Evolutionary conservation across 2,888 invertebrate species (phyloP).

Genomic region (Lysandra bellargus): DNA sequence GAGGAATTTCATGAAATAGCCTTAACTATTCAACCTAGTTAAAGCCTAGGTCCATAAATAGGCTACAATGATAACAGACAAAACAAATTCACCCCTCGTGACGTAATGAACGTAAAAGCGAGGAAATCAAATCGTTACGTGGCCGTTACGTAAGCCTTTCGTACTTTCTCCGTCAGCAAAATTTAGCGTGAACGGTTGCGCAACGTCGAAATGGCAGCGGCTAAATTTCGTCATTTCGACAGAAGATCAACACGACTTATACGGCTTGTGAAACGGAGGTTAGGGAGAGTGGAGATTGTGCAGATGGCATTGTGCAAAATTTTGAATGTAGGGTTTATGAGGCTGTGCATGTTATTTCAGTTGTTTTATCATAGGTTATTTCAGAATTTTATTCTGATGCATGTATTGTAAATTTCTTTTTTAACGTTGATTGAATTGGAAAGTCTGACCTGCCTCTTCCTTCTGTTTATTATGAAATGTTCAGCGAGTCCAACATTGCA

Average conservation of each 20-base stretch:
- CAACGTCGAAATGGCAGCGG: conserved; percentile 75
- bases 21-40: background rate
- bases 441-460: too few relatives aligned
- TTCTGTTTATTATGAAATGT: too few relatives aligned
- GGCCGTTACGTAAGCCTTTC: conserved; percentile 76
- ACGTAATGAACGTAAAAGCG: conserved; percentile 76
- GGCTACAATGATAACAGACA: conserved; percentile 1
- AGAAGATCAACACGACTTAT: conserved; percentile 68
- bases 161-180: conserved; percentile 80
- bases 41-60: background rate
- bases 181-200: conserved; percentile 75
- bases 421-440: too few relatives aligned
- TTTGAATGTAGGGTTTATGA: background rate
- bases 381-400: background rate
- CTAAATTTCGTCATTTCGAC: conserved; percentile 77
- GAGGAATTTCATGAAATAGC: too few relatives aligned
- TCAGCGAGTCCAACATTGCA: too few relatives aligned
- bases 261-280: conserved; percentile 55
- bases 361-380: background rate
- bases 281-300: conserved; percentile 30
- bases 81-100: conserved; percentile 48
- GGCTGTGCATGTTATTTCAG: background rate
- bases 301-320: conserved; percentile 20
- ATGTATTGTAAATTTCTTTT: too few relatives aligned
- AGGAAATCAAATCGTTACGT: conserved; percentile 80